These are phyloP conservation scores for Brachypalpus laphriformis DNA, from an alignment of 2,888 invertebrate species.

Conservation along the genomic window DNA sequence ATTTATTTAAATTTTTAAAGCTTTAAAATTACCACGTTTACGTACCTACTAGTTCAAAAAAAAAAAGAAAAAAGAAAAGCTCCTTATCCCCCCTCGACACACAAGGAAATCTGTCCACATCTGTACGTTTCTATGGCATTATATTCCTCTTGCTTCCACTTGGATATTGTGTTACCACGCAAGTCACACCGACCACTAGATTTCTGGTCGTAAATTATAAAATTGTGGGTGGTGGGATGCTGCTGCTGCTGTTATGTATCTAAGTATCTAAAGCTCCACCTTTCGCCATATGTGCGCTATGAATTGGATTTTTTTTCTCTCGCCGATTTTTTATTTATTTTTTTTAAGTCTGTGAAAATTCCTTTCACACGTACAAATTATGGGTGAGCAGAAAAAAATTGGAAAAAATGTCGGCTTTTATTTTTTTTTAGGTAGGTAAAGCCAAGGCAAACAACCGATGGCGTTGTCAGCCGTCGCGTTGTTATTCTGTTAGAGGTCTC, in stretches of 20 bases:
- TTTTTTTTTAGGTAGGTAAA: slow-evolving; percentile 16
- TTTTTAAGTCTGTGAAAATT: slow-evolving; percentile 19
- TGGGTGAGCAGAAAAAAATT: background rate
- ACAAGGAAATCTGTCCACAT: slow-evolving; percentile 30
- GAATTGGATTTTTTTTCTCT: slow-evolving; percentile 46
- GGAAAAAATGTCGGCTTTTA: slow-evolving; percentile 53
- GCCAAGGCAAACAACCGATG: slow-evolving; percentile 49
- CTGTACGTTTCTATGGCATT: slow-evolving; percentile 47
- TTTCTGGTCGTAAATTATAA: slow-evolving; percentile 71
- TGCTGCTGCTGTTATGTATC: slow-evolving; percentile 64
- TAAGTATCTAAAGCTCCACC: slow-evolving; percentile 71
- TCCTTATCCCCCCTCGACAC: slow-evolving; percentile 6
- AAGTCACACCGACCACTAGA: slow-evolving; percentile 67
- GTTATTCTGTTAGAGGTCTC: slow-evolving; percentile 60
- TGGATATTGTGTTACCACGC: slow-evolving; percentile 59
- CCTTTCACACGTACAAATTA: slow-evolving; percentile 48
- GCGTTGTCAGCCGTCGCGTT: slow-evolving; percentile 51
- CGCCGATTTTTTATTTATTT: slow-evolving; percentile 5
- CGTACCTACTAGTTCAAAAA: background rate
- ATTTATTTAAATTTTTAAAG: slow-evolving; percentile 71
- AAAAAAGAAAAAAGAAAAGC: slow-evolving; percentile 16
- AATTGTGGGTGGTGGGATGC: slow-evolving; percentile 64
- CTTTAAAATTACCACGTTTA: slow-evolving; percentile 59
- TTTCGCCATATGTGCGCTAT: slow-evolving; percentile 70
- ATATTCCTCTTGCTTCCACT: slow-evolving; percentile 67